Percentiles rank a stretch among this genome's conserved stretches.
These are phyloP conservation scores for Tragelaphus buxtoni DNA, from an alignment of 2,113 vertebrate species.

Conservation along the genomic window DNA sequence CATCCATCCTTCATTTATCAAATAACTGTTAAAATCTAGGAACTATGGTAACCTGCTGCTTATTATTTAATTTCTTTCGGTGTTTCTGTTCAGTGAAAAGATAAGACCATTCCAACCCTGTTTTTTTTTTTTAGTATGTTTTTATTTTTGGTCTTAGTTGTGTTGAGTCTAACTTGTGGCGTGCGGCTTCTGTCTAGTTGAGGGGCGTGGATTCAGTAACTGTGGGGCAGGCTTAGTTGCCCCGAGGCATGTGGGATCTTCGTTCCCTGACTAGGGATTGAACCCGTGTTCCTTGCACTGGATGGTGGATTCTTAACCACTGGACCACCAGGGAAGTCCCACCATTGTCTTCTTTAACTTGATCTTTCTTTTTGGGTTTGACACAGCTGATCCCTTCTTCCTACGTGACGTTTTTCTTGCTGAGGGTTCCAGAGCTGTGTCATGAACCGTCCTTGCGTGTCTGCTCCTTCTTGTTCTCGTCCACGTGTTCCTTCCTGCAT, in stretches of 20 bases:
- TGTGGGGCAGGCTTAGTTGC: neutral
- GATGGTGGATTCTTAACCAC: neutral
- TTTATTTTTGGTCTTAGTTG: neutral
- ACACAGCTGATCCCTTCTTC: neutral
- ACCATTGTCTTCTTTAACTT: neutral
- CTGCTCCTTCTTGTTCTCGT: neutral
- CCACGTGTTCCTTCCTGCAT: neutral
- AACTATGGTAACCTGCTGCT: neutral
- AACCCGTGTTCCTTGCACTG: neutral
- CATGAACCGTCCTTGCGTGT: neutral
- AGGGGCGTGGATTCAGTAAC: neutral
- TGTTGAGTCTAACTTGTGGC: neutral
- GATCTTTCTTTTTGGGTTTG: neutral
- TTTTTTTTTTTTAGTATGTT: neutral
- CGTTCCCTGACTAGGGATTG: neutral
- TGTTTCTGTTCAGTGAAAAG: conserved; percentile 1
- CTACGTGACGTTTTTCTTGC: neutral
- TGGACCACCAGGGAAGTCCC: neutral
- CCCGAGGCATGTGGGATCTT: neutral
- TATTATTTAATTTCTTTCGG: neutral
- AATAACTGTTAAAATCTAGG: neutral
- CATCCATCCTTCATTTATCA: neutral
- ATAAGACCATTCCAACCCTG: neutral
- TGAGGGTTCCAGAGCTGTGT: neutral
- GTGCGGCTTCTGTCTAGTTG: neutral